A percentile compares a stretch with the other conserved stretches of the same genome.
Evolutionary conservation across 2,797 vertebrate genomes (phyloP).

Genomic region (Borostomias antarcticus): DNA sequence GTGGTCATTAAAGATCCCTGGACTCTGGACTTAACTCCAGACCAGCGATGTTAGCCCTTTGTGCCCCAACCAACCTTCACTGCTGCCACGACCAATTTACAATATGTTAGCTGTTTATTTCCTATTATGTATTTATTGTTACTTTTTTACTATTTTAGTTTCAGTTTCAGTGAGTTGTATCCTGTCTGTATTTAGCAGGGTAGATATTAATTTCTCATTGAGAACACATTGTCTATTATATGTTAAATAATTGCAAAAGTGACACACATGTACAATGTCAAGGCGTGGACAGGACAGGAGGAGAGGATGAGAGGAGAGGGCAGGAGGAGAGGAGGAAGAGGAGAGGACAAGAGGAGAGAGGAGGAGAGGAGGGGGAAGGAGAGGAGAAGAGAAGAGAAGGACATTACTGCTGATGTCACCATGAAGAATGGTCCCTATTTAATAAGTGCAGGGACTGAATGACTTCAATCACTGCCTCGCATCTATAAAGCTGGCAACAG

Average conservation of each 20-base stretch:
- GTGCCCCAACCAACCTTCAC: too few species aligned
- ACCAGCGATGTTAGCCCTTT: not conserved
- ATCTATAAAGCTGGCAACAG: not conserved
- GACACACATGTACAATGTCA: not conserved
- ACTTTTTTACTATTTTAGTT: too few species aligned
- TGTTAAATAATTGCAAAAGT: not conserved
- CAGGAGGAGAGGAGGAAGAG: too few species aligned
- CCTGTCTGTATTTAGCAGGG: too few species aligned
- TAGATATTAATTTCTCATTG: too few species aligned
- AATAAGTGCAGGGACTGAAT: constrained; percentile 10
- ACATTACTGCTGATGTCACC: not conserved
- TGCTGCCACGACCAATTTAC: too few species aligned
- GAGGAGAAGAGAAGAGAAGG: not conserved
- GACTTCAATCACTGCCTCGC: constrained; percentile 1
- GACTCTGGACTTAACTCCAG: not conserved
- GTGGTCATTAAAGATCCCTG: not conserved
- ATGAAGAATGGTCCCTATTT: not conserved
- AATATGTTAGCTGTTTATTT: too few species aligned
- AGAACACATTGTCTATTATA: not conserved
- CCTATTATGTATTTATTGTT: too few species aligned
- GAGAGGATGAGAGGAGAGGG: not conserved
- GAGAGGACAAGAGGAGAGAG: too few species aligned
- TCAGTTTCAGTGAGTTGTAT: too few species aligned
- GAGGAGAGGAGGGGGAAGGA: not conserved
- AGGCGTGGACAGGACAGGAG: not conserved